Percentiles rank a stretch among this genome's conserved stretches.
Conservation (phyloP, 1,140 invertebrate genomes). For the Drosophila sproati region DNA sequence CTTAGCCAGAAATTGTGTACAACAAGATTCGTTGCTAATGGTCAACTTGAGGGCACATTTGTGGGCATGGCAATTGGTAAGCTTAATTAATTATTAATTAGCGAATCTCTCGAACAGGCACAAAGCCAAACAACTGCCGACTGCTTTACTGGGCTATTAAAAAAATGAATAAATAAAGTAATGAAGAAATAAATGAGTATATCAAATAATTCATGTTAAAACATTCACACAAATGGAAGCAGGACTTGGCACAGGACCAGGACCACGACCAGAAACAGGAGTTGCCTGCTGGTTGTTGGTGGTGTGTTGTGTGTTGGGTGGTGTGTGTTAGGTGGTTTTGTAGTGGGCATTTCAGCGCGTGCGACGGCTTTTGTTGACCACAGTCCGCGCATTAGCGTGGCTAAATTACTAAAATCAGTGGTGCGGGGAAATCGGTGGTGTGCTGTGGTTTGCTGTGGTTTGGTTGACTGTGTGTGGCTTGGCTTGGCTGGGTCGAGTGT, state of each 20-base stretch:
- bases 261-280: slow-evolving; percentile 2
- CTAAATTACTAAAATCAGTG: slow-evolving; percentile 52
- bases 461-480: slow-evolving; percentile 14
- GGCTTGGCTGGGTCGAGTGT: slow-evolving; percentile 49
- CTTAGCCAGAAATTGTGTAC: no score
- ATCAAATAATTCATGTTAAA: slow-evolving; percentile 74
- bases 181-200: slow-evolving; percentile 47
- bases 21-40: background rate
- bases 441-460: background rate
- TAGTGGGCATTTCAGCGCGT: slow-evolving; percentile 54
- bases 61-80: slow-evolving; percentile 57
- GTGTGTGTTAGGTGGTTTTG: background rate
- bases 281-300: background rate
- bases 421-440: background rate
- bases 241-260: slow-evolving; percentile 18
- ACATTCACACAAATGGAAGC: slow-evolving; percentile 61
- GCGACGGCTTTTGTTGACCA: slow-evolving; percentile 72
- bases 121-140: slow-evolving; percentile 72
- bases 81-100: slow-evolving; percentile 83
- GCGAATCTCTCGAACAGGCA: slow-evolving; percentile 56
- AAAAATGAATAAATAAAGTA: slow-evolving; percentile 19
- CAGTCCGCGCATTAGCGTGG: slow-evolving; percentile 72
- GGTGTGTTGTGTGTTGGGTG: slow-evolving; percentile 1
- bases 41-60: background rate
- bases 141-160: slow-evolving; percentile 7